phyloP scores from a whole-genome alignment of 2,888 invertebrate species.

The Suillia variegata region DNA sequence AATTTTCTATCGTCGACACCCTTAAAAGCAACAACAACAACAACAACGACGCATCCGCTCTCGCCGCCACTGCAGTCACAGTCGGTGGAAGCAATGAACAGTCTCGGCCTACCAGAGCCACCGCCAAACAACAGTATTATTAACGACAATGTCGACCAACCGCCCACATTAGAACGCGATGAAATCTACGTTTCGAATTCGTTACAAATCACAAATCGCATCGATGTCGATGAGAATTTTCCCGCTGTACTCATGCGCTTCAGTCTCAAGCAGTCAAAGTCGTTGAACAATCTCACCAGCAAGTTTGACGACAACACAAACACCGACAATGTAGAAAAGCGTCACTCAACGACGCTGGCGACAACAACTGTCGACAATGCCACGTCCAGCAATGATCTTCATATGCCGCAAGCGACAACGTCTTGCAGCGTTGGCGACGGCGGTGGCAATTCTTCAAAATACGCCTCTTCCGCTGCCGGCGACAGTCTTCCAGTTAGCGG shows the following conservation, averaged over 20 bases:
- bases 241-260: slow-evolving; percentile 43
- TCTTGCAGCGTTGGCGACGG: neutral
- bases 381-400: slow-evolving; percentile 36
- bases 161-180: slow-evolving; percentile 47
- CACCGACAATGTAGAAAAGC: slow-evolving; percentile 11
- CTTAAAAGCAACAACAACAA: slow-evolving; percentile 20
- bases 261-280: slow-evolving; percentile 46
- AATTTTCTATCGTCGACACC: neutral
- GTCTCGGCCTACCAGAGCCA: slow-evolving; percentile 48
- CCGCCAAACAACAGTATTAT: neutral
- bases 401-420: neutral
- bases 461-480: neutral
- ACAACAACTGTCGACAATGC: slow-evolving; percentile 26
- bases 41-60: slow-evolving; percentile 12
- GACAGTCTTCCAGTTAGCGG: slow-evolving; percentile 11
- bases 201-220: slow-evolving; percentile 54
- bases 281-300: slow-evolving; percentile 47
- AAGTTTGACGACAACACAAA: slow-evolving; percentile 22
- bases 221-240: slow-evolving; percentile 48
- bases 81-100: slow-evolving; percentile 55
- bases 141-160: slow-evolving; percentile 33
- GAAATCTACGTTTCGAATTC: slow-evolving; percentile 58
- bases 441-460: neutral
- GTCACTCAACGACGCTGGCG: neutral
- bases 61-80: slow-evolving; percentile 38